These are phyloP conservation scores for Phrynosoma platyrhinos DNA, from an alignment of 2,113 vertebrate genomes.

Conservation along the genomic window DNA sequence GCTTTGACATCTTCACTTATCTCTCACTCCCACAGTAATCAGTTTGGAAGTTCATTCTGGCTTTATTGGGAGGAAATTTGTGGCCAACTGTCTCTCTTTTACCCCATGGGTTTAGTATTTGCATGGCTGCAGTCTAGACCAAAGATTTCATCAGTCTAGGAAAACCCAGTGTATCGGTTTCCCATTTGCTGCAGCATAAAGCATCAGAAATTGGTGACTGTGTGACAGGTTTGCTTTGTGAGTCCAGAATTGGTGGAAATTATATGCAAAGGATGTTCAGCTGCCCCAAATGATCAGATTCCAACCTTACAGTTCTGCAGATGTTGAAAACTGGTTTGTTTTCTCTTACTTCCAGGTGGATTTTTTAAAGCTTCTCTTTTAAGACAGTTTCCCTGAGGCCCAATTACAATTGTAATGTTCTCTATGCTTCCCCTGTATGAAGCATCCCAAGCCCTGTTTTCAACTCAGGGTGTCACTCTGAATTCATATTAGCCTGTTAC, in stretches of 20 bases:
- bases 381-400: not conserved
- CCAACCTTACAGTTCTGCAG: not conserved
- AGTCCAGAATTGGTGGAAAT: slow-evolving; percentile 1
- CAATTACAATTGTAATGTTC: not conserved
- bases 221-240: not conserved
- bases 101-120: not conserved
- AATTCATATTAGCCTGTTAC: not conserved
- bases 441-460: not conserved
- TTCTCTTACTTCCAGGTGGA: slow-evolving; percentile 32
- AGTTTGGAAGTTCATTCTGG: not conserved
- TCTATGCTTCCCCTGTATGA: slow-evolving; percentile 13
- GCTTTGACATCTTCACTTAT: not conserved
- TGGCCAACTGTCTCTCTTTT: not conserved
- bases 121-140: not conserved
- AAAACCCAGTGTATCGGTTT: not conserved
- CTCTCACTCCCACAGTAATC: not conserved
- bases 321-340: not conserved
- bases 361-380: slow-evolving; percentile 34
- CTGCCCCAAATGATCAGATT: not conserved
- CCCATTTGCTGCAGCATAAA: not conserved
- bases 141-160: not conserved
- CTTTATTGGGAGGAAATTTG: not conserved
- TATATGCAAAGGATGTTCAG: not conserved
- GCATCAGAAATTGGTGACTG: not conserved
- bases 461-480: not conserved